These are phyloP conservation scores for Tanytarsus gracilentus DNA, from an alignment of 2,888 invertebrate genomes.

Conservation along the genomic window DNA sequence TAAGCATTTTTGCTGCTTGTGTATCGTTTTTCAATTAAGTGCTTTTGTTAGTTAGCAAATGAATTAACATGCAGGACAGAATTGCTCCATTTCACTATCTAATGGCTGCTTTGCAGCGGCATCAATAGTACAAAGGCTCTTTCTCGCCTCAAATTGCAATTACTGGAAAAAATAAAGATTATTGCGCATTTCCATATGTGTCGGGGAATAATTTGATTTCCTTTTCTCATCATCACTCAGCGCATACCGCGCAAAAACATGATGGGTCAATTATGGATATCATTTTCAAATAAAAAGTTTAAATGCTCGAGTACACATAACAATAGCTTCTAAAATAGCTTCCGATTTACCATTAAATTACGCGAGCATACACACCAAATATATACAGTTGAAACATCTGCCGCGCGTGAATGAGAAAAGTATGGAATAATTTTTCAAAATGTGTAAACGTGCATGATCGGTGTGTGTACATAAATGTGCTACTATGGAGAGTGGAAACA, in stretches of 20 bases:
- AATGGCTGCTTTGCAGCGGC: too few relatives aligned
- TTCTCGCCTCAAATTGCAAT: too few relatives aligned
- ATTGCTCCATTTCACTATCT: too few relatives aligned
- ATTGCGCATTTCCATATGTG: slow-evolving; percentile 1
- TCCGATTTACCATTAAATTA: slow-evolving; percentile 1
- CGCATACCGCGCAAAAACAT: too few relatives aligned
- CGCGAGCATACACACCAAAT: not conserved
- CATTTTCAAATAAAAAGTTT: not conserved
- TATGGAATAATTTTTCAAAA: not conserved
- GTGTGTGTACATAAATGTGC: too few relatives aligned
- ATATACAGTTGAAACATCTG: slow-evolving; percentile 18
- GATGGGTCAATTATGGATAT: slow-evolving; percentile 12
- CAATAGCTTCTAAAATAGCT: not conserved
- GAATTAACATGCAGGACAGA: slow-evolving; percentile 4
- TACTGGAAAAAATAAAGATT: not conserved
- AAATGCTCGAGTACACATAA: not conserved
- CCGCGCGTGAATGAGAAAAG: not conserved
- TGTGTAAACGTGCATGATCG: too few relatives aligned
- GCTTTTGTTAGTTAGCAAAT: too few relatives aligned
- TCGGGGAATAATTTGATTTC: too few relatives aligned
- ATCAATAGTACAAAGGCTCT: too few relatives aligned
- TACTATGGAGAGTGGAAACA: slow-evolving; percentile 17
- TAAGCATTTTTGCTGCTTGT: not conserved
- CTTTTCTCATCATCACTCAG: too few relatives aligned
- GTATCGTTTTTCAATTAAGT: slow-evolving; percentile 12